Base-by-base conservation (phyloP, 2,888 invertebrate species). In the Harmothoe impar region DNA sequence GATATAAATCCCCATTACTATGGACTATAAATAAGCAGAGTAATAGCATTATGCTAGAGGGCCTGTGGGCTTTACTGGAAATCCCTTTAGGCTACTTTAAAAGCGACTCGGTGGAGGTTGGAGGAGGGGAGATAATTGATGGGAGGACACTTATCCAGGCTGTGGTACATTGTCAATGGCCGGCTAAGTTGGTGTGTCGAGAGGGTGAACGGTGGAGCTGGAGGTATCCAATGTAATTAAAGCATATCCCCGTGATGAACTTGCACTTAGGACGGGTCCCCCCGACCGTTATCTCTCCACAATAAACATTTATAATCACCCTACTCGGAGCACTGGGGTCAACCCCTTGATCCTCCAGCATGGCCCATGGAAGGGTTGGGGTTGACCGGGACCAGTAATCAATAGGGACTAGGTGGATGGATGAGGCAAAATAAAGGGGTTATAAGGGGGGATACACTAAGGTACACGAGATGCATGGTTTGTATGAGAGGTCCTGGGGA, bases 161-260 rank as follows among this genome's bases (percentile, higher is more conserved):
- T 72, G 72, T 15, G 25, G 72, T 72, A 29, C 29, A 23, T 29
- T 72, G 29, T 72, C 72, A 29, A n/a, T 72, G 72, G 31, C 25
- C 72, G 29, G 29, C 72, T 72, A 72, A 29, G 72, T 72, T 29
- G 72, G 72, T 29, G 29, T 72, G 29, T 1, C 3, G 15, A 25
- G 15, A 15, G 25, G 72, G 72, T 62, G 62, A 62, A 15, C 3
- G 62, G 25, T 72, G 72, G 72, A 25, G 62, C 23, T 62, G 62
- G 62, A n/a, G 62, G 10, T n/a, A 62, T 20, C 62, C 20, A n/a
- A 20, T 29, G 72, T 72, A 72, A 72, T 72, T 72, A 72, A 25
- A n/a, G 72, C 72, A 72, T 72, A 72, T 72, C 72, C 72, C 72
- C 29, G 29, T 29, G 72, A 72, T 72, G 72, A 72, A 72, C 72